Conservation (phyloP, 2,113 vertebrate genomes). For the Oncorhynchus tshawytscha region DNA sequence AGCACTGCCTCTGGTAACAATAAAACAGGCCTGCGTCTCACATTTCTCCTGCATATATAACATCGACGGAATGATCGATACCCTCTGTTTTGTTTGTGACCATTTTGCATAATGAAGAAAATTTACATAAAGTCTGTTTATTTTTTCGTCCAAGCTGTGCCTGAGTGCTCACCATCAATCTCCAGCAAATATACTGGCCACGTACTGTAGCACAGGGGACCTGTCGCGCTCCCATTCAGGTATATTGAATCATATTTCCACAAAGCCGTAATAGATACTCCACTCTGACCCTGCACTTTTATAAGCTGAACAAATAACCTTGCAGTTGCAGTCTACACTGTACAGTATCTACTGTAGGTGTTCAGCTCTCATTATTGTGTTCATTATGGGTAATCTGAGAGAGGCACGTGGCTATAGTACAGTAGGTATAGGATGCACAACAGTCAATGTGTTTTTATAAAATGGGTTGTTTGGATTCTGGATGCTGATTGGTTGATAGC, state of each 20-base stretch:
- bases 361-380: slow-evolving; percentile 28
- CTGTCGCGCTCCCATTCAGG: slow-evolving; percentile 10
- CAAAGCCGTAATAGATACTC: slow-evolving; percentile 25
- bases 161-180: slow-evolving; percentile 53
- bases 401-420: background rate
- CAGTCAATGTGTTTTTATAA: slow-evolving; percentile 34
- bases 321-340: background rate
- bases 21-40: slow-evolving; percentile 38
- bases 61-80: slow-evolving; percentile 63
- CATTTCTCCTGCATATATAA: slow-evolving; percentile 45
- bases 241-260: slow-evolving; percentile 18
- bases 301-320: slow-evolving; percentile 25
- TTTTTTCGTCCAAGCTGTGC: slow-evolving; percentile 61
- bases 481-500: no score
- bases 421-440: slow-evolving; percentile 30
- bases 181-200: slow-evolving; percentile 38
- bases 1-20: slow-evolving; percentile 35
- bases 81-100: slow-evolving; percentile 56
- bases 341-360: background rate
- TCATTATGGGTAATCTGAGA: slow-evolving; percentile 17
- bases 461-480: no score
- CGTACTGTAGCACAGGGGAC: slow-evolving; percentile 17
- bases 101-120: slow-evolving; percentile 64
- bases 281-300: slow-evolving; percentile 2
- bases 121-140: slow-evolving; percentile 71